These are phyloP conservation scores for Protonemura montana DNA, from an alignment of 2,888 invertebrate genomes.

Conservation along the genomic window DNA sequence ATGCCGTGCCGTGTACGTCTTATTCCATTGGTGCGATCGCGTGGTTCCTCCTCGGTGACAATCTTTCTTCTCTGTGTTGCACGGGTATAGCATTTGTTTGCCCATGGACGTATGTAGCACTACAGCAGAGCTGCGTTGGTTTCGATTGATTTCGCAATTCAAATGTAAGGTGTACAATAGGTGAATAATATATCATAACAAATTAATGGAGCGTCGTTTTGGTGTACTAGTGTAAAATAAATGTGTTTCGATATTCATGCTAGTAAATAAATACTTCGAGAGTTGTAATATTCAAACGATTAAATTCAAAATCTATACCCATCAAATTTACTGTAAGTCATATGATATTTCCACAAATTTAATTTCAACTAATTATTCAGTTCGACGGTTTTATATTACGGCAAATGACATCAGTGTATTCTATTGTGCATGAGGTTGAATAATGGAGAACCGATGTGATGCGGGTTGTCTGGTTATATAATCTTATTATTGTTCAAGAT, in stretches of 20 bases:
- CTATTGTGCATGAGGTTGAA: conserved; percentile 18
- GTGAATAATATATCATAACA: no score
- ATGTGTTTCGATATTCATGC: no score
- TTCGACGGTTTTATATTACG: not conserved
- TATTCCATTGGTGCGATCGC: not conserved
- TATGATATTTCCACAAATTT: not conserved
- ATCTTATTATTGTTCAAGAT: conserved; percentile 22
- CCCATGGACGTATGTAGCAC: no score
- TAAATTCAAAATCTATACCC: no score
- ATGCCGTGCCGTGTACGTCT: not conserved
- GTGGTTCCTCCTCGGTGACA: not conserved
- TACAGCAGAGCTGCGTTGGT: no score
- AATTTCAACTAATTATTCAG: not conserved
- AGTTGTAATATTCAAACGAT: no score
- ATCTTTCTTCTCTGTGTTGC: not conserved
- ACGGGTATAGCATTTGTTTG: no score
- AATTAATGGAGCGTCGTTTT: no score
- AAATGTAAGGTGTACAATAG: no score
- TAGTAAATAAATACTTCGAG: no score
- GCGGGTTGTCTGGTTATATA: conserved; percentile 28
- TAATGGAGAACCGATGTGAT: conserved; percentile 34
- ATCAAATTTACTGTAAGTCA: not conserved
- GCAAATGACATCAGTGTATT: not conserved
- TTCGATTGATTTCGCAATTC: no score
- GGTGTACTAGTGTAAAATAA: no score